Evolutionary conservation across 2,888 invertebrate species (phyloP).

Genomic region (Heliconius ethilla): DNA sequence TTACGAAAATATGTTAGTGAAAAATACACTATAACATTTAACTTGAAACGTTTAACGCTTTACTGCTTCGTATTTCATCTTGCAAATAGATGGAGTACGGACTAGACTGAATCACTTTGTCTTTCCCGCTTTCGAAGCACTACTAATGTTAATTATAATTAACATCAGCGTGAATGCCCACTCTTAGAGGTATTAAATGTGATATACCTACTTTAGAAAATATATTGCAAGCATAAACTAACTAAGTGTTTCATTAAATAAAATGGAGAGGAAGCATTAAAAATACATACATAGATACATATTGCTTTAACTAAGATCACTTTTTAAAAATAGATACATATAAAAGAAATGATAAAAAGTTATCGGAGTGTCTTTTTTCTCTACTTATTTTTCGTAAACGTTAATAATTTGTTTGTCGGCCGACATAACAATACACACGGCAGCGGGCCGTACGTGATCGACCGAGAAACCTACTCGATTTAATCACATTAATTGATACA

Average conservation of each 20-base stretch:
- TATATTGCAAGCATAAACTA: conserved; percentile 58
- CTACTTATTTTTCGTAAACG: conserved; percentile 38
- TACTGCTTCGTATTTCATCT: conserved; percentile 2
- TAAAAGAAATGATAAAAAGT: conserved; percentile 31
- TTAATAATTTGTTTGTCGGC: conserved; percentile 40
- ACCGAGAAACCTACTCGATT: conserved; percentile 69
- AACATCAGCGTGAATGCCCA: conserved; percentile 60
- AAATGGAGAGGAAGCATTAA: conserved; percentile 50
- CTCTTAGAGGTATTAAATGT: conserved; percentile 54
- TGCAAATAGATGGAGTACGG: background rate
- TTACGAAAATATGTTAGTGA: background rate
- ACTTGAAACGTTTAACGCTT: conserved; percentile 1
- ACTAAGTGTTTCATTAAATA: conserved; percentile 55
- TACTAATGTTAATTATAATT: conserved; percentile 64
- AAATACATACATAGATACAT: background rate
- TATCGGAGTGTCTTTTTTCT: conserved; percentile 29
- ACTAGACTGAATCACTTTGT: conserved; percentile 27
- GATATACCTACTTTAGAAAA: conserved; percentile 56
- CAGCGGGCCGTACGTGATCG: conserved; percentile 66
- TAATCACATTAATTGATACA: conserved; percentile 77
- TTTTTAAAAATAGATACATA: conserved; percentile 13
- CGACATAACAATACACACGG: conserved; percentile 39
- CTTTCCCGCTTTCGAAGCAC: conserved; percentile 23
- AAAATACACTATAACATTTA: background rate
- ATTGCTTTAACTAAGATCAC: background rate